Evolutionary conservation across 1,140 invertebrate species (phyloP), one percentile per base, ranked within the genome.

Genomic region (Drosophila kurseongensis): DNA sequence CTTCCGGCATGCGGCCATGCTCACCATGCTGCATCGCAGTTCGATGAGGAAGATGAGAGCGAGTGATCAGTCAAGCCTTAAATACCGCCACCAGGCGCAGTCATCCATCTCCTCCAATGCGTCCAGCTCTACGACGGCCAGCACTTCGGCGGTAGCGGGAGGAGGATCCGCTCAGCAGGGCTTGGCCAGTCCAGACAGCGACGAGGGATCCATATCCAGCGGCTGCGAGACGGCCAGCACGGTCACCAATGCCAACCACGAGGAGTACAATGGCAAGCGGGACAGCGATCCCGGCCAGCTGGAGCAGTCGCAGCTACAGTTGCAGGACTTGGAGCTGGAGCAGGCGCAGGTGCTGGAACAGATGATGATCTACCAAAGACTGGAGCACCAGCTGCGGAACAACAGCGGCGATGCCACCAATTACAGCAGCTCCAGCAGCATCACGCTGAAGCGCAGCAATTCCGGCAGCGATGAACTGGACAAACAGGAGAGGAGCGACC

Each of bases 171-270:
- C 27, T 0, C 78, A 81, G 14, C 81, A 93, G 59, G 72, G 77
- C 10, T 48, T 90, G 50, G 58, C 72, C n/a, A 92, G 94, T 91
- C 92, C 94, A 92, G 94, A 95, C 68, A 94, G 94, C 86, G 96
- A 96, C 91, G 95, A 96, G 83, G 96, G 96, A 55, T 95, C 94
- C n/a, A 95, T 96, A 82, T 96, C 96, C 54, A 96, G 95, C 66
- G 96, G 96, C 48, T 96, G 95, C 91, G 96, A 96, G 90, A 96
- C 95, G 5, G 95, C 95, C n/a, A 96, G 95, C 88, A 96, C 95
- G 1, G 95, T 94, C 36, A 88, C 84, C 18, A 88, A 88, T 75
- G 84, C 77, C 32, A 88, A 89, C 35, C 84, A 83, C 40, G 83
- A 88, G 61, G 84, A 88, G 50, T 83, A 67, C 65, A 84, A 57